phyloP scores from a whole-genome alignment of 2,113 vertebrate species.

The Trematocara stigmaticum region DNA sequence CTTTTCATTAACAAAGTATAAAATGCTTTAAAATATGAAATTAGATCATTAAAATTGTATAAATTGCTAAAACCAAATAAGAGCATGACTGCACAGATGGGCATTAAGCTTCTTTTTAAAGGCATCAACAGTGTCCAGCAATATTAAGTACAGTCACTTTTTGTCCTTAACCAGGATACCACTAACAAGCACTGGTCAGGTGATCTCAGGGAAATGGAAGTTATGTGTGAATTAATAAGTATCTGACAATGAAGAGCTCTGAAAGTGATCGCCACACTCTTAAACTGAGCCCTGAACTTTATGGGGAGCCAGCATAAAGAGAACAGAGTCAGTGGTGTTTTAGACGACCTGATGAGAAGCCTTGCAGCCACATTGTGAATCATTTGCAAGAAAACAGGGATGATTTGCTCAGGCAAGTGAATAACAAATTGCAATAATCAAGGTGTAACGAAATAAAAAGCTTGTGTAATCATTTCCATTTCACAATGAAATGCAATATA shows the following conservation, averaged over 20 bases:
- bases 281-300: not conserved
- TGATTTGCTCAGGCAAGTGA: not conserved
- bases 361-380: not conserved
- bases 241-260: not conserved
- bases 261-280: not conserved
- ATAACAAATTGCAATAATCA: not conserved
- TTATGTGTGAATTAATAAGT: not conserved
- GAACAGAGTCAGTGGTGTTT: not conserved
- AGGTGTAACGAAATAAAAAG: not conserved
- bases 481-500: not conserved
- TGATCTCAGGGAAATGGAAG: not conserved
- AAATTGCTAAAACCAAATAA: not conserved
- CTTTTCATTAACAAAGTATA: not conserved
- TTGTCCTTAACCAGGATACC: not conserved
- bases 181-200: not conserved
- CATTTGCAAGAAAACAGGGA: not conserved
- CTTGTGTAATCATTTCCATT: not conserved
- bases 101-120: not conserved
- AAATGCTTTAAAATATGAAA: not conserved
- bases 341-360: not conserved
- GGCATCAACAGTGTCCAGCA: not conserved
- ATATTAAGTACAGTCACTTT: not conserved
- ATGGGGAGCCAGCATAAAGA: not conserved
- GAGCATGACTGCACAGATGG: not conserved
- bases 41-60: not conserved